Percentiles rank a stretch among this genome's conserved stretches.
phyloP scores from a whole-genome alignment of 1,140 invertebrate genomes.

The Camponotus pennsylvanicus region DNA sequence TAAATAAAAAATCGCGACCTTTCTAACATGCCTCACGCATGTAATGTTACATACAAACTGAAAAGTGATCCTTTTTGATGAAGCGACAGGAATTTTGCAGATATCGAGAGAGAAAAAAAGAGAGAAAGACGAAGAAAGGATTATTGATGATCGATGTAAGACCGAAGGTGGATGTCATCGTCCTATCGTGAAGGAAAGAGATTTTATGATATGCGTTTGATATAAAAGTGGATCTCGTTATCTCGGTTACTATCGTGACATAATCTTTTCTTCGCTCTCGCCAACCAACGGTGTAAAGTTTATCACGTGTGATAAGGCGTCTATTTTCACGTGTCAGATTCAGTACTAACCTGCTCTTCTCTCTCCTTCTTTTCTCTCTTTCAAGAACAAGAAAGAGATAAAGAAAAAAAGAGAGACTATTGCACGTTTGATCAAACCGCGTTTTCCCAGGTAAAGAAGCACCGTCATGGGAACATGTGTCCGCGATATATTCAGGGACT shows the following conservation, averaged over 20 bases:
- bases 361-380: not conserved
- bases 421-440: constrained; percentile 1
- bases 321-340: constrained; percentile 1
- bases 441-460: constrained; percentile 3
- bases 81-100: not conserved
- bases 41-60: not conserved
- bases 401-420: not conserved
- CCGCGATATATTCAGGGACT: not conserved
- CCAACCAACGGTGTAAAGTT: constrained; percentile 24
- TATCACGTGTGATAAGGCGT: constrained; percentile 17
- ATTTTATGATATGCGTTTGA: constrained; percentile 39
- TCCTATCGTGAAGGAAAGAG: not conserved
- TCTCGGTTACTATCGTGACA: constrained; percentile 43
- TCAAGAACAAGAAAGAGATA: not conserved
- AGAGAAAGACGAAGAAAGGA: not conserved
- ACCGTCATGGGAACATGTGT: not conserved
- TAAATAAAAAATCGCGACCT: not conserved
- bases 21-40: not conserved
- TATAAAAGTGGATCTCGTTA: constrained; percentile 48
- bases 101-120: not conserved
- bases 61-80: not conserved
- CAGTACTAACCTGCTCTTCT: not conserved
- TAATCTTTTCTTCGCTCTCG: constrained; percentile 32
- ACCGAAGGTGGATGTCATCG: not conserved
- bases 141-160: constrained; percentile 7